Evolutionary conservation across 2,113 vertebrate genomes (phyloP).

Genomic region (Pionites leucogaster): DNA sequence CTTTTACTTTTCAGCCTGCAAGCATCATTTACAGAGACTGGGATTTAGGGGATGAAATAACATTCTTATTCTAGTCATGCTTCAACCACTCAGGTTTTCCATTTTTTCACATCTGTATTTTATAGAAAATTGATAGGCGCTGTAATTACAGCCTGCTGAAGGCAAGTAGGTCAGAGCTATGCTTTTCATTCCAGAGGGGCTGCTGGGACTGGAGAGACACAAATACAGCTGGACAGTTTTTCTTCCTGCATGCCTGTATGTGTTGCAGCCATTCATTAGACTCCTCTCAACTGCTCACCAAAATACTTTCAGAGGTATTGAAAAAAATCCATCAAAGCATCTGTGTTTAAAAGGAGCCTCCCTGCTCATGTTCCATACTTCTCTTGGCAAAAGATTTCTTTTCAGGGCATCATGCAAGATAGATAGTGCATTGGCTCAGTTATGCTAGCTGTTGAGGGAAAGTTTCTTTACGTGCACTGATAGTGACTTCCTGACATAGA

Average conservation of each 20-base stretch:
- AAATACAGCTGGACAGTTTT: neutral
- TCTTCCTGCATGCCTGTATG: neutral
- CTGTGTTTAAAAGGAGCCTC: neutral
- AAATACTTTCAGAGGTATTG: neutral
- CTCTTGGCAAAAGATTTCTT: neutral
- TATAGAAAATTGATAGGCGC: conserved; percentile 25
- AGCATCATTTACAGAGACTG: neutral
- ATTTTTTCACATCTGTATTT: conserved; percentile 22
- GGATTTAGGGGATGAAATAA: neutral
- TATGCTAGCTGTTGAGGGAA: neutral
- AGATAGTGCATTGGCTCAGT: neutral
- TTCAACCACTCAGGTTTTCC: conserved; percentile 22
- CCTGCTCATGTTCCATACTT: neutral
- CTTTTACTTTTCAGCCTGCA: neutral
- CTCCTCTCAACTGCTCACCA: neutral
- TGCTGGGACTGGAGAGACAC: neutral
- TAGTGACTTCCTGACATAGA: neutral
- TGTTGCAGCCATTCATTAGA: neutral
- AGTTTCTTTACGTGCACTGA: neutral
- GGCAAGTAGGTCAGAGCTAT: conserved; percentile 41
- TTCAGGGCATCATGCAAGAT: neutral
- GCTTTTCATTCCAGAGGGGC: neutral
- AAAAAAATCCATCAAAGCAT: neutral
- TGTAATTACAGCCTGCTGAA: conserved; percentile 49
- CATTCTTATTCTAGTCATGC: conserved; percentile 34